Evolutionary conservation across 2,797 vertebrate species (phyloP).

Genomic region (Heterohyrax brucei): DNA sequence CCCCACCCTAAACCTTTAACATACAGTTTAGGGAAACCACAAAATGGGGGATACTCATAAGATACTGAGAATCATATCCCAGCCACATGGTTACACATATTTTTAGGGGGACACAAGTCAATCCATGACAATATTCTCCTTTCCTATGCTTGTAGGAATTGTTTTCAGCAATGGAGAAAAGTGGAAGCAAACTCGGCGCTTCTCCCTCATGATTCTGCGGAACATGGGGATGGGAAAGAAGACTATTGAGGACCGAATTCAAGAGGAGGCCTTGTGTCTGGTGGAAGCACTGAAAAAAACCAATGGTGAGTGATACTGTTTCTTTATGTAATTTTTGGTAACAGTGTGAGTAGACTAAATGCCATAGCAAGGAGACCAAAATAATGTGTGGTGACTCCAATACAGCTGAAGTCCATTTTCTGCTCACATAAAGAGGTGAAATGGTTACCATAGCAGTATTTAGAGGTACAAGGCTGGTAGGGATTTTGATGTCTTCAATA

Average conservation of each 20-base stretch:
- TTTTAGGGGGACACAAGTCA: too few relatives aligned
- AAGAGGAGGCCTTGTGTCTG: constrained; percentile 83
- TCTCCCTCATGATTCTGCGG: constrained; percentile 84
- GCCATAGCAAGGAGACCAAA: not conserved
- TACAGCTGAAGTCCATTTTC: not conserved
- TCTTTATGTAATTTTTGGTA: constrained; percentile 15
- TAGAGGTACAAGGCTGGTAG: not conserved
- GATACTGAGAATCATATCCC: too few relatives aligned
- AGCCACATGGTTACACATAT: too few relatives aligned
- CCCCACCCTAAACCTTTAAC: too few relatives aligned
- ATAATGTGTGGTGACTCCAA: not conserved
- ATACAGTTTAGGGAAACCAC: too few relatives aligned
- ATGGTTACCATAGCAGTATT: not conserved
- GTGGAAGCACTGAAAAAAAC: constrained; percentile 80
- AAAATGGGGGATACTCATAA: too few relatives aligned
- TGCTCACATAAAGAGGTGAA: not conserved
- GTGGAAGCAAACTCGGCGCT: constrained; percentile 88
- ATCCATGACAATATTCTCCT: too few relatives aligned
- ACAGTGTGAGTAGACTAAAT: not conserved
- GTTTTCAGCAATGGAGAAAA: constrained; percentile 78
- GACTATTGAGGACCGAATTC: constrained; percentile 80
- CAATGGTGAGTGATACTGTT: constrained; percentile 42
- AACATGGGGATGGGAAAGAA: constrained; percentile 88
- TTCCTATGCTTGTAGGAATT: constrained; percentile 76
- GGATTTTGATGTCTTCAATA: not conserved